Evolutionary conservation across 2,113 vertebrate genomes (phyloP).

Genomic region (Phrynocephalus versicolor): DNA sequence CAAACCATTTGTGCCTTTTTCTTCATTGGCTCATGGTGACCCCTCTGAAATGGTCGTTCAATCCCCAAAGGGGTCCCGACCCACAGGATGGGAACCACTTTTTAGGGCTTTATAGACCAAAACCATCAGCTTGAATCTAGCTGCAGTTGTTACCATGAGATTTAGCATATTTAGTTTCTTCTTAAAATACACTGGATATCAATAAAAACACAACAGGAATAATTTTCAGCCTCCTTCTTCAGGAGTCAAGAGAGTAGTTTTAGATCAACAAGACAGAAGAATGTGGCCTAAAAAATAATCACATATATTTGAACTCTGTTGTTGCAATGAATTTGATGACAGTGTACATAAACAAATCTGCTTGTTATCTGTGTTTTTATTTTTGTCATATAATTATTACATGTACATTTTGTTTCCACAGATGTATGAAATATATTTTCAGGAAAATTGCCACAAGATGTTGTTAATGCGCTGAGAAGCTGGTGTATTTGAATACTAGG

Average conservation of each 20-base stretch:
- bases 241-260: not conserved
- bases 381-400: conserved; percentile 72
- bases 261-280: not conserved
- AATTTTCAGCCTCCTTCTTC: not conserved
- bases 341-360: conserved; percentile 74
- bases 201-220: not conserved
- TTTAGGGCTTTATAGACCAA: too few species aligned
- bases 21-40: too few species aligned
- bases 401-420: conserved; percentile 63
- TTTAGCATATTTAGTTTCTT: not conserved
- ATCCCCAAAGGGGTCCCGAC: too few species aligned
- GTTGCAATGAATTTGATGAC: conserved; percentile 50
- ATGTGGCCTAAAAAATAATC: conserved; percentile 31
- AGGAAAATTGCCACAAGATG: conserved; percentile 73
- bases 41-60: too few species aligned
- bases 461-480: conserved; percentile 69
- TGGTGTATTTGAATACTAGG: conserved; percentile 61
- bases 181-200: not conserved
- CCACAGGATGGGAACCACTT: too few species aligned
- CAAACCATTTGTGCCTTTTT: too few species aligned
- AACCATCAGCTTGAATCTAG: too few species aligned
- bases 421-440: conserved; percentile 66
- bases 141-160: not conserved
- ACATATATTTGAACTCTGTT: conserved; percentile 59
- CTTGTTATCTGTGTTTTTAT: conserved; percentile 74